A percentile compares a stretch with the other conserved stretches of the same genome.
phyloP scores from a whole-genome alignment of 2,888 invertebrate genomes.

The Mythimna albipuncta region DNA sequence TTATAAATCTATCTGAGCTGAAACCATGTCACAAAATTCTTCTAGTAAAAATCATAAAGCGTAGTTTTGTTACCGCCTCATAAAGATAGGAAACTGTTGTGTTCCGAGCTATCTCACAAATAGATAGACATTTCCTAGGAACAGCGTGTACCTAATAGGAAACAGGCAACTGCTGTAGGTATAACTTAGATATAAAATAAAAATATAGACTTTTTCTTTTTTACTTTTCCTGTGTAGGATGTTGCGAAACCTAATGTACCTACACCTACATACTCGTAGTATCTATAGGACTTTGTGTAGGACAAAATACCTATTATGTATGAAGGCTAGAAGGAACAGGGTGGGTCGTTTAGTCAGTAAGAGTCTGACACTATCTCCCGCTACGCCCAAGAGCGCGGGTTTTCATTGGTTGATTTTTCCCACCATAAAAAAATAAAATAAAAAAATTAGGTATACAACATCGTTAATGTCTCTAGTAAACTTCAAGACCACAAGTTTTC shows the following conservation, averaged over 20 bases:
- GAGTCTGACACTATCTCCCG: too few relatives aligned
- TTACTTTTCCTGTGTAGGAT: background rate
- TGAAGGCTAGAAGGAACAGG: too few relatives aligned
- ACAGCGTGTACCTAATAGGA: conserved; percentile 1
- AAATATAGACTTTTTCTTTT: background rate
- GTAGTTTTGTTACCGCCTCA: conserved; percentile 12
- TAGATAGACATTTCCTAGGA: conserved; percentile 12
- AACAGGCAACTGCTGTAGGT: background rate
- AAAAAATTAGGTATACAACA: background rate
- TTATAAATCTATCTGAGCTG: background rate
- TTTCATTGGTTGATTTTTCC: too few relatives aligned
- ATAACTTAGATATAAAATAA: conserved; percentile 1
- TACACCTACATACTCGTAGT: too few relatives aligned
- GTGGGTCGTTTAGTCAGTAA: too few relatives aligned
- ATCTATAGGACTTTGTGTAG: too few relatives aligned
- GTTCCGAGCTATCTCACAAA: conserved; percentile 28
- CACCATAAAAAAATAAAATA: too few relatives aligned
- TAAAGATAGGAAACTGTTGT: conserved; percentile 23
- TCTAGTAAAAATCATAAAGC: conserved; percentile 7
- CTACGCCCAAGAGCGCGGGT: too few relatives aligned
- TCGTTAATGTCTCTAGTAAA: background rate
- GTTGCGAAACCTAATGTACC: background rate
- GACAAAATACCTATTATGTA: background rate
- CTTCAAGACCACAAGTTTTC: conserved; percentile 6
- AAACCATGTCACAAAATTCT: conserved; percentile 5